Evolutionary conservation across 2,888 invertebrate genomes (phyloP), one percentile per base, ranked within the genome.

Genomic region (Aelia acuminata): DNA sequence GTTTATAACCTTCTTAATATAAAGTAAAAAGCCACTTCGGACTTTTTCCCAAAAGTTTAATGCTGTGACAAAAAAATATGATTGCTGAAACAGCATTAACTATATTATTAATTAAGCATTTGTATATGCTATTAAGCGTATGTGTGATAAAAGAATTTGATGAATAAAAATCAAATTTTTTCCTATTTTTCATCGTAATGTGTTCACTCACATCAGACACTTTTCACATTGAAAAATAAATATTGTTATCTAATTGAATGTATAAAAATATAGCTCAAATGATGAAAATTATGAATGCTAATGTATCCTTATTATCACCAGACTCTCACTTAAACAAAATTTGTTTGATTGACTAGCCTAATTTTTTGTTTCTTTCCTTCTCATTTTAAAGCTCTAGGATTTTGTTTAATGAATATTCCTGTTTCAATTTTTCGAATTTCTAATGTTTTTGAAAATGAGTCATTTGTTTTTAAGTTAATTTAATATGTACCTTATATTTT

Each of bases 141-240:
- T 87, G 87, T 87, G 87, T 87, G 87, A 87, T 87, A 87, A 50
- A 80, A 87, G 84, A 80, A 87, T 87, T 87, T 87, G 87, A 87
- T 87, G 22, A 53, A 39, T 80, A 50, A n/a, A 84, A 50, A 87
- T 80, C 84, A 80, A 87, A 87, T 80, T 87, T 87, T 80, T 80
- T 87, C 75, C 87, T 87, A 87, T 87, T 87, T 85, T 87, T 87
- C 87, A 87, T 70, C 57, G 50, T 87, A 87, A 87, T 87, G 87
- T 87, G 87, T 87, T 87, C 87, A 87, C 87, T 84, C 87, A 87
- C 87, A 87, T 87, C 87, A 80, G 84, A 87, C 87, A 87, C 87
- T 87, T 87, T 87, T 87, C 87, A 87, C 87, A 87, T 87, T 87
- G 87, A 87, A 87, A 87, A 87, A 80, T 48, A 31, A 75, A 57